Base-by-base conservation (phyloP, 1,140 invertebrate genomes). In the Diploscapter pachys region DNA sequence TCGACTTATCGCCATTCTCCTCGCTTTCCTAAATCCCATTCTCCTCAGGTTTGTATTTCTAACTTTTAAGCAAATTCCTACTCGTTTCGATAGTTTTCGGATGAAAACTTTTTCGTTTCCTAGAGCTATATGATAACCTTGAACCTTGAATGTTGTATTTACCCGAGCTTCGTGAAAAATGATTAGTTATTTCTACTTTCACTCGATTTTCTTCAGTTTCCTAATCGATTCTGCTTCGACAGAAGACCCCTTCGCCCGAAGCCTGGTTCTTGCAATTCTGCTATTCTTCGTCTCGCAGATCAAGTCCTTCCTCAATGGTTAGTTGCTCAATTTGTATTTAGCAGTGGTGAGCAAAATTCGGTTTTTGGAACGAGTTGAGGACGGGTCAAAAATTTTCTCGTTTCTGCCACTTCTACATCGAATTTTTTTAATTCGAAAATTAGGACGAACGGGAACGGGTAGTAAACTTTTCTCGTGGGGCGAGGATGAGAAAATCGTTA, bases 201-300 rank as follows among this genome's bases (percentile, higher is more conserved):
- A 31, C 31, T 31, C 31, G 31, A 59, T 59, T 59, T 11, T 52
- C 57, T 68, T 68, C 48, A 68, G 66, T 68, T 48, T 68, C 6
- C 52, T 68, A 55, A 68, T 68, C 51, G 66, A 68, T 68, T 11
- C 9, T 11, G 66, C 57, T n/a, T 48, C 66, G 6, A 68, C n/a
- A 53, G 66, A 55, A 52, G 52, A 52, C 11, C 66, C 66, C 8
- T 48, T 68, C 6, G 56, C 66, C 11, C 66, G 66, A 9, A 55
- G 66, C 8, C 48, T 68, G 11, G 53, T 55, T 31, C 53, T 68
- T 55, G 9, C 66, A n/a, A 55, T 68, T 68, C 51, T 68, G 51
- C 53, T 68, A 11, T 68, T 68, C 8, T 55, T 68, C 6, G 66
- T 68, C 11, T 68, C 66, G 6, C 52, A 68, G 48, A n/a, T 68